phyloP scores from a whole-genome alignment of 2,888 invertebrate genomes.

The Chesias legatella region DNA sequence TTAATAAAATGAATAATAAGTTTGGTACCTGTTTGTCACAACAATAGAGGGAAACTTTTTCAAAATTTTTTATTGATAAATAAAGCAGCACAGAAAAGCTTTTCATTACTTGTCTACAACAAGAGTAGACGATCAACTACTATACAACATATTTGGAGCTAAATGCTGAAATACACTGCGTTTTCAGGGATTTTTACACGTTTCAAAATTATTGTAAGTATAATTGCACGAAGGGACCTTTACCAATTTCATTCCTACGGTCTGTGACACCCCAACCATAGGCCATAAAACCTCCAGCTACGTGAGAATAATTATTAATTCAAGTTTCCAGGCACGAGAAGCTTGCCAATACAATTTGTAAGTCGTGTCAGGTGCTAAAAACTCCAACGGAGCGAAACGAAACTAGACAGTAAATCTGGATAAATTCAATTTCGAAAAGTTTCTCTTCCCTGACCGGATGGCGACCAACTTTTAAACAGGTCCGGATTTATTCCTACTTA shows the following conservation, averaged over 20 bases:
- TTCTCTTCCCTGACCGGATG: conserved; percentile 33
- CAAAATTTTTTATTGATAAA: too few species aligned
- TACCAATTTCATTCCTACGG: conserved; percentile 12
- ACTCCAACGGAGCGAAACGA: conserved; percentile 50
- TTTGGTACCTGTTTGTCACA: too few species aligned
- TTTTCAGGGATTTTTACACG: too few species aligned
- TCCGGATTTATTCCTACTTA: conserved; percentile 39
- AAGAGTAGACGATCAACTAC: too few species aligned
- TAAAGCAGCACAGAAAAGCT: too few species aligned
- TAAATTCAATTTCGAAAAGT: conserved; percentile 62
- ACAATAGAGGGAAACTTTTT: too few species aligned
- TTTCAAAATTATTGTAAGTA: neutral
- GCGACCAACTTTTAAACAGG: conserved; percentile 45
- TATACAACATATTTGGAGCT: too few species aligned
- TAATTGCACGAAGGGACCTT: conserved; percentile 3
- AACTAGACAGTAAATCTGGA: conserved; percentile 58
- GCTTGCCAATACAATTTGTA: conserved; percentile 61
- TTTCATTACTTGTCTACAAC: too few species aligned
- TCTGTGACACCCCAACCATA: conserved; percentile 16
- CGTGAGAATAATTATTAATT: conserved; percentile 45
- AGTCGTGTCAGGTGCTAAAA: conserved; percentile 72
- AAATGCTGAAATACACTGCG: too few species aligned
- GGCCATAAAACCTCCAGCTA: conserved; percentile 21
- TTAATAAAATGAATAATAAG: too few species aligned
- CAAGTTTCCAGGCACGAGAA: conserved; percentile 39